Conservation (phyloP, 2,888 invertebrate species). For the Rhagium mordax region DNA sequence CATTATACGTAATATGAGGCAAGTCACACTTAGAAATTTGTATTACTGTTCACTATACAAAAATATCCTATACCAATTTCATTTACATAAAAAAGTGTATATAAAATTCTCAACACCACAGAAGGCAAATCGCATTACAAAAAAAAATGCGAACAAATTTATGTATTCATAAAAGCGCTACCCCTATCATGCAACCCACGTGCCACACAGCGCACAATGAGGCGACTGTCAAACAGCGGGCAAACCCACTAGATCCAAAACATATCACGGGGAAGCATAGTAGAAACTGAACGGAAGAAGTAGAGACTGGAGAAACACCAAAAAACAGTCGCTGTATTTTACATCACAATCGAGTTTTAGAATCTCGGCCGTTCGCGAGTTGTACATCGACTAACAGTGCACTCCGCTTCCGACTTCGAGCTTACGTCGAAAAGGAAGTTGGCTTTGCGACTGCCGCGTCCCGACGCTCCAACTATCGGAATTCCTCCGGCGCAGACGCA, state of each 20-base stretch:
- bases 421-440: constrained; percentile 39
- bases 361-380: constrained; percentile 14
- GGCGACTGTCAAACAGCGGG: neutral
- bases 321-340: constrained; percentile 2
- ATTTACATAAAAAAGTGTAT: neutral
- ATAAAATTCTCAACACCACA: neutral
- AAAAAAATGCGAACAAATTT: neutral
- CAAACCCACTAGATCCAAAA: constrained; percentile 16
- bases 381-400: constrained; percentile 17
- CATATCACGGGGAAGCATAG: neutral
- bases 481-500: constrained; percentile 55
- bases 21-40: no score
- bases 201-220: constrained; percentile 17
- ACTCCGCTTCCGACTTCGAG: constrained; percentile 12
- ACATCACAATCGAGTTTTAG: constrained; percentile 7
- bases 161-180: neutral
- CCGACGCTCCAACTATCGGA: constrained; percentile 56
- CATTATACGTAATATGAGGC: no score
- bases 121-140: neutral
- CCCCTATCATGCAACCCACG: constrained; percentile 17
- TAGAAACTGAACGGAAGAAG: neutral
- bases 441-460: constrained; percentile 55
- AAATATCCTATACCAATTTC: neutral
- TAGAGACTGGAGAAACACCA: neutral
- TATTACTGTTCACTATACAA: neutral